These are phyloP conservation scores for Rhinophrynus dorsalis DNA, from an alignment of 2,797 vertebrate species.

Conservation along the genomic window DNA sequence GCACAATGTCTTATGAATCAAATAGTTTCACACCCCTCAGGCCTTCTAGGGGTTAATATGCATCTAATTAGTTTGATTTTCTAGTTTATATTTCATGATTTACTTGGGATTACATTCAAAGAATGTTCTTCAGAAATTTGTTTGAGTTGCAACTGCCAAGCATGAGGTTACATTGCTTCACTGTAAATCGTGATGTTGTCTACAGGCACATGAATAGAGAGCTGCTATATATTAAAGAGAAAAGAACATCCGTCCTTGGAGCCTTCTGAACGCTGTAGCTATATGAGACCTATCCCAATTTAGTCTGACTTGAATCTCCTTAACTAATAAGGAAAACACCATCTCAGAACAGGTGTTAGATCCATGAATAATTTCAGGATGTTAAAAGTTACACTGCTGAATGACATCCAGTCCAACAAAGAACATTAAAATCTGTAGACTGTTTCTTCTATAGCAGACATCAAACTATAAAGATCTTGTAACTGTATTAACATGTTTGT, in stretches of 20 bases:
- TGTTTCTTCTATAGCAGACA: too few relatives aligned
- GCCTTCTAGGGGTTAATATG: too few relatives aligned
- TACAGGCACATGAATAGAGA: constrained; percentile 4
- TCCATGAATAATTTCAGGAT: constrained; percentile 2
- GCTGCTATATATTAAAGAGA: constrained; percentile 13
- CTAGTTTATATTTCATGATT: not conserved
- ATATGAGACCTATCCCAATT: not conserved
- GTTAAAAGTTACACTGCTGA: not conserved
- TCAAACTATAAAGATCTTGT: too few relatives aligned
- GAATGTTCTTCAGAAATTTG: constrained; percentile 11
- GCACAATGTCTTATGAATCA: too few relatives aligned
- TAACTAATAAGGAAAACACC: constrained; percentile 6
- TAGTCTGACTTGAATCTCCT: constrained; percentile 11
- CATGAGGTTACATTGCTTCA: not conserved
- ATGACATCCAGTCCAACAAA: not conserved
- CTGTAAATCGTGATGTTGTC: constrained; percentile 20
- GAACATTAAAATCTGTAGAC: too few relatives aligned
- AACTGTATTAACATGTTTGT: too few relatives aligned
- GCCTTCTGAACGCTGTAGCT: constrained; percentile 7
- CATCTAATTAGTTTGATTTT: too few relatives aligned
- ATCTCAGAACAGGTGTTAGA: constrained; percentile 1
- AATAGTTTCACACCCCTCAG: too few relatives aligned
- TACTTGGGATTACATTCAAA: constrained; percentile 15
- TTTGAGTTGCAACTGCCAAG: constrained; percentile 3
- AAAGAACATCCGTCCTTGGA: constrained; percentile 17